A percentile compares a stretch with the other conserved stretches of the same genome.
Conservation (phyloP, 2,797 vertebrate genomes). For the Anabas testudineus region DNA sequence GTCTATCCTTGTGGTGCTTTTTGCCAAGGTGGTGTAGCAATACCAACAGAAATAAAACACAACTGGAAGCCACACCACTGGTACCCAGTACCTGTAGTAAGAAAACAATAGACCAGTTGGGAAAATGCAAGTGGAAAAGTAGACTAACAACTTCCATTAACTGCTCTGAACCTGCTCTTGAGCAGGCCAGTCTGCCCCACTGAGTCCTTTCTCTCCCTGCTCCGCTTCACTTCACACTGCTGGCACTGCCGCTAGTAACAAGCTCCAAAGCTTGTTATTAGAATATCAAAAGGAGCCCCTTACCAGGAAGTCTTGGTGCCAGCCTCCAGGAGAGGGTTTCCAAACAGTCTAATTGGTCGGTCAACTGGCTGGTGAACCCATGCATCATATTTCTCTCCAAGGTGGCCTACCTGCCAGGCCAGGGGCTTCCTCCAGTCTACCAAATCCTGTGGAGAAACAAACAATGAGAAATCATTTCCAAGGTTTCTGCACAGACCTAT, state of each 20-base stretch:
- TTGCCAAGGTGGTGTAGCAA: constrained; percentile 88
- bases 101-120: not conserved
- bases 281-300: not conserved
- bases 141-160: not conserved
- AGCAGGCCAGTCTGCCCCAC: too few relatives aligned
- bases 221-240: too few relatives aligned
- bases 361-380: constrained; percentile 98
- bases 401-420: constrained; percentile 95
- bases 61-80: constrained; percentile 91
- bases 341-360: constrained; percentile 94
- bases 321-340: constrained; percentile 90
- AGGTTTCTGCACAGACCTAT: not conserved
- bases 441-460: constrained; percentile 86
- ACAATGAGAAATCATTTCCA: not conserved
- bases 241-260: too few relatives aligned
- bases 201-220: too few relatives aligned
- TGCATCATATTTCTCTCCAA: constrained; percentile 94
- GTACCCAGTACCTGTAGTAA: constrained; percentile 91
- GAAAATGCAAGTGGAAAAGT: not conserved
- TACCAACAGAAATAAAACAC: constrained; percentile 91
- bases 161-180: too few relatives aligned
- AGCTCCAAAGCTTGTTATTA: too few relatives aligned
- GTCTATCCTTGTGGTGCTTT: constrained; percentile 86
- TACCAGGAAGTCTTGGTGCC: constrained; percentile 95
- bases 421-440: constrained; percentile 96